Base-by-base conservation (phyloP, 2,888 invertebrate species). In the Koerneria pararmatus region DNA sequence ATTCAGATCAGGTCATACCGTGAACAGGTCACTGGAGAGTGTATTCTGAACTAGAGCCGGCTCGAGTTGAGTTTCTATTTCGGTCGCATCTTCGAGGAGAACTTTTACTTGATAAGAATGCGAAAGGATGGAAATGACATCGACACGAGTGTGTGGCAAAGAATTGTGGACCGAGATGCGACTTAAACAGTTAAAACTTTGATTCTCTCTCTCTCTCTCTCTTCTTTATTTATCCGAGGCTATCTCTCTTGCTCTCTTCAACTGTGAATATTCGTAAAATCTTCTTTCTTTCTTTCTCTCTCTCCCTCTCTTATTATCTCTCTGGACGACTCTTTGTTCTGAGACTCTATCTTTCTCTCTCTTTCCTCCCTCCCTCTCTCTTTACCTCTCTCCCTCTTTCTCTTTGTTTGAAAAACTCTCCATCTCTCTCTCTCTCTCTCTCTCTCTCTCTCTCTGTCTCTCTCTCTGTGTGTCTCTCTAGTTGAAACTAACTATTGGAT, bases 41-140 rank as follows among this genome's bases (percentile, higher is more conserved):
- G n/a, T n/a, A n/a, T n/a, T n/a, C n/a, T n/a, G n/a, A n/a, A n/a
- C n/a, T n/a, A n/a, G 64, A 34, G 49, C 67, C 8, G 76, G 76
- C 27, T 76, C 76, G 29, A 76, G 63, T 61, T 76, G 76, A 6
- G 76, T 71, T 34, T 69, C 63, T 3, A 76, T 37, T 1, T 54
- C 34, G 35, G 60, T 59, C 32, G 69, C 69, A 49, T 67, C 67
- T 19, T 63, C 63, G 2, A n/a, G 5, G 1, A 54, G 22, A 1
- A 29, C 3, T 31, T 41, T 37, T 6, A 37, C 41, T 41, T 53
- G 37, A 35, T 41, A n/a, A 15, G 63, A 37, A 4, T 41, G 8
- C 19, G 48, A 41, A 37, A 62, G 34, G 24, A 57, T 35, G 22
- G 63, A 63, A 27, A 66, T 34, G 31, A 66, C 53, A n/a, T 56